A percentile compares a stretch with the other conserved stretches of the same genome.
Evolutionary conservation across 2,888 invertebrate species (phyloP).

Genomic region (Morpho deidamia): DNA sequence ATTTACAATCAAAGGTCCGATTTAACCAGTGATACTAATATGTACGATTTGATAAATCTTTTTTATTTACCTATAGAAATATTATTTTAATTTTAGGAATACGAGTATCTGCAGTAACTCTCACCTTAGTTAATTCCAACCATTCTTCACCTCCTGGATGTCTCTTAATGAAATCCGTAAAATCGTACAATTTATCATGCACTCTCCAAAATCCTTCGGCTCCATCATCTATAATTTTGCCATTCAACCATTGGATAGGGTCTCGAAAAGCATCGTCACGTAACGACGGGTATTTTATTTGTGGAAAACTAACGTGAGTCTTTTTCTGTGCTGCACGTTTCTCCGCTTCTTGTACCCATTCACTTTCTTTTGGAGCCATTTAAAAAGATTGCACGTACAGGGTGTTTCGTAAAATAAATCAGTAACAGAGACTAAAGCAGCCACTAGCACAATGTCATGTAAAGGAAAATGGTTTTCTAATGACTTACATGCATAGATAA

Average conservation of each 20-base stretch:
- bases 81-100: background rate
- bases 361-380: conserved; percentile 44
- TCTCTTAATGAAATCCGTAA: conserved; percentile 84
- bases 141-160: conserved; percentile 94
- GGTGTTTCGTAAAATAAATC: background rate
- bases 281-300: conserved; percentile 70
- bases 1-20: too few relatives aligned
- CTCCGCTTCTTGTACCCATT: conserved; percentile 46
- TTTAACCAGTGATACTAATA: too few relatives aligned
- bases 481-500: background rate
- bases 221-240: conserved; percentile 82
- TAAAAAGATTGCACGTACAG: conserved; percentile 5
- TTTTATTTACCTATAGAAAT: too few relatives aligned
- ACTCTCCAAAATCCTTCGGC: conserved; percentile 90
- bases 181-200: conserved; percentile 88
- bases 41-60: too few relatives aligned
- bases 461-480: background rate
- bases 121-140: conserved; percentile 82
- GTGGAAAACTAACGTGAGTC: conserved; percentile 72
- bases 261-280: conserved; percentile 65
- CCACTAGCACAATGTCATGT: background rate
- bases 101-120: background rate
- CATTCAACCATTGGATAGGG: conserved; percentile 79
- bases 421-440: background rate
- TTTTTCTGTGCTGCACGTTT: conserved; percentile 50